Evolutionary conservation across 1,140 invertebrate species (phyloP).

Genomic region (Monomorium pharaonis): DNA sequence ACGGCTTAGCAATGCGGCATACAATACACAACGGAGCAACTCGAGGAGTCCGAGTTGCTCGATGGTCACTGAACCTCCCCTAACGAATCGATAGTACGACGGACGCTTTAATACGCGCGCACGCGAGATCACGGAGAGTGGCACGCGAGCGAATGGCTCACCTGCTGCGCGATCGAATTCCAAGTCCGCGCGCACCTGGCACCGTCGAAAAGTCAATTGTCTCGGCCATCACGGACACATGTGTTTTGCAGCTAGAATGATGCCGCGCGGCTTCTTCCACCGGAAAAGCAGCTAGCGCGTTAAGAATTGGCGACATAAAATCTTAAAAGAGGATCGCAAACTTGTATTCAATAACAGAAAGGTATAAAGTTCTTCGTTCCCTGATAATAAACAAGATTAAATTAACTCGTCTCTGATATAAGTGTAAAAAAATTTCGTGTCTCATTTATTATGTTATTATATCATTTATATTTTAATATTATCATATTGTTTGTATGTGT

Average conservation of each 20-base stretch:
- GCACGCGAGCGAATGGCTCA: constrained; percentile 65
- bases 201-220: constrained; percentile 66
- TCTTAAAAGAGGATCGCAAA: neutral
- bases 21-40: constrained; percentile 30
- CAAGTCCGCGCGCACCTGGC: constrained; percentile 64
- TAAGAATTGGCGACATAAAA: neutral
- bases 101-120: constrained; percentile 64
- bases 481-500: too few relatives aligned
- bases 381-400: neutral
- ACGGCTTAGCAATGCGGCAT: neutral
- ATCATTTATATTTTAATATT: too few relatives aligned
- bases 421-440: too few relatives aligned
- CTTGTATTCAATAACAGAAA: neutral
- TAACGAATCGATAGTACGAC: constrained; percentile 69
- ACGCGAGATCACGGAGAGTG: constrained; percentile 66
- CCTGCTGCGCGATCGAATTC: constrained; percentile 72
- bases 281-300: neutral
- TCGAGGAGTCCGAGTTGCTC: constrained; percentile 46
- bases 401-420: neutral
- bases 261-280: neutral
- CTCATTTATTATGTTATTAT: too few relatives aligned
- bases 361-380: neutral
- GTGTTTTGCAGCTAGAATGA: neutral
- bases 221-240: constrained; percentile 3
- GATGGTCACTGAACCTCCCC: constrained; percentile 71